Conservation (phyloP, 2,888 invertebrate species). For the Cheilosia pagana region DNA sequence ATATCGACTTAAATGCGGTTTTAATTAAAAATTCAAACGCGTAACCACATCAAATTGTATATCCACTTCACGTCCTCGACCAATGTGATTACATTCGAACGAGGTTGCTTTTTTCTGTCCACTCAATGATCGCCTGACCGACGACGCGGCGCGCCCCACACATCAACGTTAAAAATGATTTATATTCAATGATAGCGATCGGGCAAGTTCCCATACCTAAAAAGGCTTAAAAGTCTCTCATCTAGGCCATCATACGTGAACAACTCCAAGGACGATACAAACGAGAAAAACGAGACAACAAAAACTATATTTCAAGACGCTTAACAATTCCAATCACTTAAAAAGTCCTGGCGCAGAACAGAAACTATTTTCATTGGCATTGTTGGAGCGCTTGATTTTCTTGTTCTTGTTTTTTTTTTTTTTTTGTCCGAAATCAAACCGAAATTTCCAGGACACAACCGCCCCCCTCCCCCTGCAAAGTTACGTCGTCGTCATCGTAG, state of each 20-base stretch:
- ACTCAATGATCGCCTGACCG: slow-evolving; percentile 15
- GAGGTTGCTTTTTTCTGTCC: slow-evolving; percentile 49
- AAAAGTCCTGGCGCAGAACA: slow-evolving; percentile 54
- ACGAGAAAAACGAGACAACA: not conserved
- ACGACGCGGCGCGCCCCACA: slow-evolving; percentile 7
- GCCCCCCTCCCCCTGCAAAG: slow-evolving; percentile 46
- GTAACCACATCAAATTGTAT: slow-evolving; percentile 36
- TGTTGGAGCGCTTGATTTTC: slow-evolving; percentile 67
- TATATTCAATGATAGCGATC: slow-evolving; percentile 67
- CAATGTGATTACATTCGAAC: slow-evolving; percentile 44
- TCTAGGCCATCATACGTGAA: slow-evolving; percentile 6
- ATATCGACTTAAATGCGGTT: not conserved
- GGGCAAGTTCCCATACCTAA: slow-evolving; percentile 40
- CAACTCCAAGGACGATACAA: not conserved
- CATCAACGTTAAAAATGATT: slow-evolving; percentile 60
- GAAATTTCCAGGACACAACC: slow-evolving; percentile 54
- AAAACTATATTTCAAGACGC: slow-evolving; percentile 57
- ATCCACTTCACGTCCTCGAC: slow-evolving; percentile 57
- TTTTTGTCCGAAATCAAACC: slow-evolving; percentile 52
- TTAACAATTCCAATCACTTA: slow-evolving; percentile 73
- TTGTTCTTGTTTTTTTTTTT: slow-evolving; percentile 45
- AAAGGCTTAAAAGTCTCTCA: slow-evolving; percentile 52
- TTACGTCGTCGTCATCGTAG: slow-evolving; percentile 7
- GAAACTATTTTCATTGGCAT: slow-evolving; percentile 71
- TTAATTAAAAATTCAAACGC: slow-evolving; percentile 62